Conservation (phyloP, 1,140 invertebrate species). For the Cherax destructor region DNA sequence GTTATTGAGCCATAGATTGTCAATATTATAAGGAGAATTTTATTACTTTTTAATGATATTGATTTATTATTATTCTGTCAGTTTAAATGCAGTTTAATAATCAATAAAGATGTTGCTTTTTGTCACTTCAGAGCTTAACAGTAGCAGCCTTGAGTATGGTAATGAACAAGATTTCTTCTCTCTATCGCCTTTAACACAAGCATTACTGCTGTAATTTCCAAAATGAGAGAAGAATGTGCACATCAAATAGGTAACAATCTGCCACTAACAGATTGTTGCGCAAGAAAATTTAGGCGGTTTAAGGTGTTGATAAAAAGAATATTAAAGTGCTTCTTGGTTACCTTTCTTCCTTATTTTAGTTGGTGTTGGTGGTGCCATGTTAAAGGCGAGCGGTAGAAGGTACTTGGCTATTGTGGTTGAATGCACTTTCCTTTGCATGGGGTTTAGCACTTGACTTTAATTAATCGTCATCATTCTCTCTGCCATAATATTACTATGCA, state of each 20-base stretch:
- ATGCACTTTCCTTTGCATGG: slow-evolving; percentile 70
- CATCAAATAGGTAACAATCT: slow-evolving; percentile 54
- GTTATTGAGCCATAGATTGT: slow-evolving; percentile 69
- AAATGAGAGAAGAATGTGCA: slow-evolving; percentile 62
- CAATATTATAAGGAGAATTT: slow-evolving; percentile 67
- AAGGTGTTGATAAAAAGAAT: slow-evolving; percentile 53
- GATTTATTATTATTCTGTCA: slow-evolving; percentile 65
- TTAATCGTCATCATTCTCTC: slow-evolving; percentile 66
- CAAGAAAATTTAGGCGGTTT: slow-evolving; percentile 46
- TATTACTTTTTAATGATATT: slow-evolving; percentile 69
- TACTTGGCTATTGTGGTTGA: slow-evolving; percentile 71
- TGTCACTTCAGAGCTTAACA: slow-evolving; percentile 68
- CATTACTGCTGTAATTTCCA: slow-evolving; percentile 59
- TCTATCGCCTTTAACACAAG: slow-evolving; percentile 66
- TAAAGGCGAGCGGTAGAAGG: slow-evolving; percentile 72
- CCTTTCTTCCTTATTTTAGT: slow-evolving; percentile 71
- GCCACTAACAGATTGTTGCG: slow-evolving; percentile 53
- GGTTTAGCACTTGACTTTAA: slow-evolving; percentile 69
- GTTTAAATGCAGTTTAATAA: slow-evolving; percentile 68
- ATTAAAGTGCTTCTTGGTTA: slow-evolving; percentile 66
- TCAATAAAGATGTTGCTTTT: slow-evolving; percentile 68
- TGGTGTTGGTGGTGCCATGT: slow-evolving; percentile 72
- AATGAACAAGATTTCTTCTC: slow-evolving; percentile 68
- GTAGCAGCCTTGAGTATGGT: slow-evolving; percentile 66
- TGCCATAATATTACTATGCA: slow-evolving; percentile 69